Base-by-base conservation (phyloP, 2,888 invertebrate species). In the Nymphalis polychloros region DNA sequence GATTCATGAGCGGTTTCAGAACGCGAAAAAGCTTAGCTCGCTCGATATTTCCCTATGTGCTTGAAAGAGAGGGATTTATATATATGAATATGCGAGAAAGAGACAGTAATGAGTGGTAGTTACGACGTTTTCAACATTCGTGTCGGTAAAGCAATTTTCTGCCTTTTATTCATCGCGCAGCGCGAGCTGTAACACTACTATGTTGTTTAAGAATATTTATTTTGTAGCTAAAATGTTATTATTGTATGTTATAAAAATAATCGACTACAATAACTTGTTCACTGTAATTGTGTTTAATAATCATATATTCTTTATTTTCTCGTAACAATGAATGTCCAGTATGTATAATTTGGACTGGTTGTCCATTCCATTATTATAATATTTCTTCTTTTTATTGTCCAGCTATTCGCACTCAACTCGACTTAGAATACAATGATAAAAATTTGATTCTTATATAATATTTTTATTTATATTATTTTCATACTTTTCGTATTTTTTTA, bases 101-200 rank as follows among this genome's bases (percentile, higher is more conserved):
- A 80, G 86, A 88, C 50, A 73, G 59, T 79, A 68, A 84, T 85
- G 78, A 74, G 17, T 48, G 87, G 82, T 74, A 76, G 78, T 87
- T 92, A 85, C 63, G 87, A 57, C 81, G 69, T 89, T 92, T 79
- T 78, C 72, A 64, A 71, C 68, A 72, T 77, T 76, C 69, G 69
- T 63, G 63, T 79, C 73, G 84, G 84, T 83, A 81, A 85, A 88
- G 90, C 89, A 92, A 92, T 92, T 92, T 92, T 87, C 89, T 85
- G 81, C 88, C 86, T 88, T 92, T 92, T 91, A 92, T 92, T 91
- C 84, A 80, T 81, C 83, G 80, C 81, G 84, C 82, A 79, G 78
- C 71, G 71, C 77, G 77, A 52, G 52, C 52, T 16, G 52, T 52
- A 77, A 79, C 79, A 75, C 75, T 86, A 90, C 78, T 81, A 80